Evolutionary conservation across 1,140 invertebrate genomes (phyloP).

Genomic region (Cyclina sinensis): DNA sequence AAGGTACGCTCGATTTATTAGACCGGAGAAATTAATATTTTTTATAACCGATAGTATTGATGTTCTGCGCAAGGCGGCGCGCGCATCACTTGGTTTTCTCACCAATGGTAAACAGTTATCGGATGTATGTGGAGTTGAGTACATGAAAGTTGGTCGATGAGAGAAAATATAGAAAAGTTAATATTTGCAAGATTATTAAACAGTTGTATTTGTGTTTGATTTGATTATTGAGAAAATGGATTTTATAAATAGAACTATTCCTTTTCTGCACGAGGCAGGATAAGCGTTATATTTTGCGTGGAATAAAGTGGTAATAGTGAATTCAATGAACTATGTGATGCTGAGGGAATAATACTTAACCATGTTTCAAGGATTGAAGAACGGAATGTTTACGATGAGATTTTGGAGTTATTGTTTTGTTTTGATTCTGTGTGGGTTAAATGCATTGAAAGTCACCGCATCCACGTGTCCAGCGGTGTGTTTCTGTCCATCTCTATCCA

Average conservation of each 20-base stretch:
- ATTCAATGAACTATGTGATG: not conserved
- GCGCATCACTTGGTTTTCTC: conserved; percentile 31
- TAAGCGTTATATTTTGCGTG: not conserved
- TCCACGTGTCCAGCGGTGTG: conserved; percentile 81
- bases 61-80: conserved; percentile 29
- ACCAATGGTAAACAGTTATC: conserved; percentile 21
- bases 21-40: conserved; percentile 22
- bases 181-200: conserved; percentile 1
- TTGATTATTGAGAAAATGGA: conserved; percentile 16
- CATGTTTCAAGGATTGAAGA: conserved; percentile 11
- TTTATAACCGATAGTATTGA: conserved; percentile 36
- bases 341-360: not conserved
- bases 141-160: not conserved
- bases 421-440: not conserved
- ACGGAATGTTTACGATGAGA: not conserved
- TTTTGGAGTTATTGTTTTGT: conserved; percentile 8
- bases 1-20: conserved; percentile 37
- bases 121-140: not conserved
- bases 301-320: not conserved
- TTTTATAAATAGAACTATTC: not conserved
- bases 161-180: conserved; percentile 25
- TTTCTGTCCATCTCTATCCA: conserved; percentile 83
- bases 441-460: not conserved
- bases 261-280: conserved; percentile 22
- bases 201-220: not conserved